These are phyloP conservation scores for Muscina levida DNA, from an alignment of 2,888 invertebrate genomes.

Conservation along the genomic window DNA sequence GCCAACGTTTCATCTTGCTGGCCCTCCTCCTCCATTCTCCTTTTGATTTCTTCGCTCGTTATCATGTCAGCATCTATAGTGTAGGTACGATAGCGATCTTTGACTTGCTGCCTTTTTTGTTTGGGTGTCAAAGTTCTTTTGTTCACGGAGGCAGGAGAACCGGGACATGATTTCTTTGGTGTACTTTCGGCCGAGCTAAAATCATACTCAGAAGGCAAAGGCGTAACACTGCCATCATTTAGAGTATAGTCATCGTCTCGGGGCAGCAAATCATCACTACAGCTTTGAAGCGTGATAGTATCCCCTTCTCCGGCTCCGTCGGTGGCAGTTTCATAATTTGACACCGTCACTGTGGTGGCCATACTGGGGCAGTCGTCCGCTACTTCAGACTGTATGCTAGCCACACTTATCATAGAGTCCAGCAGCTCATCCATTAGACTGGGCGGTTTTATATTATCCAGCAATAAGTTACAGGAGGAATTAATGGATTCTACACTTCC, in stretches of 20 bases:
- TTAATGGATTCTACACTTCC: slow-evolving; percentile 85
- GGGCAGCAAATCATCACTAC: slow-evolving; percentile 80
- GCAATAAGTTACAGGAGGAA: slow-evolving; percentile 83
- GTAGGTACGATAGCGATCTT: slow-evolving; percentile 91
- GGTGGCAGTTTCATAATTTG: slow-evolving; percentile 81
- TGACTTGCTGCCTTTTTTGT: slow-evolving; percentile 87
- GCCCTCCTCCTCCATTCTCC: slow-evolving; percentile 61
- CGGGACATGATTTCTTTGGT: slow-evolving; percentile 83
- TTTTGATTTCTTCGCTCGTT: slow-evolving; percentile 72
- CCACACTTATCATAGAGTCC: slow-evolving; percentile 92
- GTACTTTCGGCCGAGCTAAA: slow-evolving; percentile 88
- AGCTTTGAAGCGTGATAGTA: slow-evolving; percentile 82
- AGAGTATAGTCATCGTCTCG: slow-evolving; percentile 70
- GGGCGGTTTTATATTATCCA: slow-evolving; percentile 91
- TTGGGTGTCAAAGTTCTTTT: slow-evolving; percentile 84
- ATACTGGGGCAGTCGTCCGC: slow-evolving; percentile 83
- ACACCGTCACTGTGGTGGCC: slow-evolving; percentile 75
- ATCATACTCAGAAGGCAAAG: slow-evolving; percentile 87
- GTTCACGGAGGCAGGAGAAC: slow-evolving; percentile 68
- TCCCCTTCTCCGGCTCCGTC: slow-evolving; percentile 83
- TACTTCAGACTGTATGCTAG: slow-evolving; percentile 90
- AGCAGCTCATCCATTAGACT: slow-evolving; percentile 88
- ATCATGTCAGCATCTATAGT: slow-evolving; percentile 85
- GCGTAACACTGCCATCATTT: slow-evolving; percentile 81
- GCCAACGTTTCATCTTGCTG: slow-evolving; percentile 75